These are phyloP conservation scores for Ooceraea biroi DNA, from an alignment of 1,140 invertebrate species.

Conservation along the genomic window DNA sequence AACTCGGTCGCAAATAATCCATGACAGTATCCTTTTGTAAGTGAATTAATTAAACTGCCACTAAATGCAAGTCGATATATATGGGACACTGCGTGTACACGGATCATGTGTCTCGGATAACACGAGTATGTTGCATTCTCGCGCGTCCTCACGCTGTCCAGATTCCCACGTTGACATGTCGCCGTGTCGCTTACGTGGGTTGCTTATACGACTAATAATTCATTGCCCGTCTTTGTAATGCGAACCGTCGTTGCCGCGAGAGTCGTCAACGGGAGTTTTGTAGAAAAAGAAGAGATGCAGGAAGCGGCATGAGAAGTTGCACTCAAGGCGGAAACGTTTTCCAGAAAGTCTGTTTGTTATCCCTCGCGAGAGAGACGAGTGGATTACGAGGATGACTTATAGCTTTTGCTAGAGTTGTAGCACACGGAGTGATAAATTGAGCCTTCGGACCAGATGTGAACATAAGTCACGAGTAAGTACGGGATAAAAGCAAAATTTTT, in stretches of 20 bases:
- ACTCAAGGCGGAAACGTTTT: conserved; percentile 30
- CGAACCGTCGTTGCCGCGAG: background rate
- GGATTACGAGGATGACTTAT: conserved; percentile 39
- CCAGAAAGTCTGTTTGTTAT: conserved; percentile 25
- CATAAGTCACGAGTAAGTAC: background rate
- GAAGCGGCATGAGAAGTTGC: conserved; percentile 33
- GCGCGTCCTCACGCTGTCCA: conserved; percentile 64
- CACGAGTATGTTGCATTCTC: conserved; percentile 44
- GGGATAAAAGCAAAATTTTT: background rate
- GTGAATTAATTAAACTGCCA: background rate
- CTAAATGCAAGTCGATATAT: background rate
- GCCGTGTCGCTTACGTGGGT: conserved; percentile 62
- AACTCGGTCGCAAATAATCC: background rate
- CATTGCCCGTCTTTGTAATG: conserved; percentile 59
- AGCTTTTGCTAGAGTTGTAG: conserved; percentile 26
- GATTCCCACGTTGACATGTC: conserved; percentile 60
- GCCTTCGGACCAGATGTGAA: background rate
- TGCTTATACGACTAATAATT: conserved; percentile 74
- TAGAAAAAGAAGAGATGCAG: conserved; percentile 29
- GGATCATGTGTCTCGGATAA: background rate
- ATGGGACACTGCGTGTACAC: background rate
- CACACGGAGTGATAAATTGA: conserved; percentile 14
- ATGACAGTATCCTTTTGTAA: background rate
- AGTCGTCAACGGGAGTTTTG: background rate
- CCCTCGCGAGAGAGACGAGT: background rate